A percentile compares a stretch with the other conserved stretches of the same genome.
These are phyloP conservation scores for Sebastes taczanowskii DNA, from an alignment of 2,797 vertebrate genomes.

Conservation along the genomic window DNA sequence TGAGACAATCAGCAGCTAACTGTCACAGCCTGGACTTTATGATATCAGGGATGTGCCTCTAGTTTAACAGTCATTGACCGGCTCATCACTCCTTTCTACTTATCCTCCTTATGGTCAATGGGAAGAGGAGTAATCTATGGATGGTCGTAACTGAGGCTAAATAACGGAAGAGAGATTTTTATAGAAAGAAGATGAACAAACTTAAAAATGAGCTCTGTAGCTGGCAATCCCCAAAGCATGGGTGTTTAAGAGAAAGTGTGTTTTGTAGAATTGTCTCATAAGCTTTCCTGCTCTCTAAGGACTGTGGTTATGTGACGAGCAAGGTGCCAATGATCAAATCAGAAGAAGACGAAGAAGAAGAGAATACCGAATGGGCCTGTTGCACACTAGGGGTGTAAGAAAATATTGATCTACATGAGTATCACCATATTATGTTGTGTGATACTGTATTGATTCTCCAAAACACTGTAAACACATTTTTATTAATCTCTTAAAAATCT, in stretches of 20 bases:
- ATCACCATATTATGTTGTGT: too few relatives aligned
- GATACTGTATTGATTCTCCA: too few relatives aligned
- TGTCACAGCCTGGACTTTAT: conserved; percentile 38
- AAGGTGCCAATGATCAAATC: neutral
- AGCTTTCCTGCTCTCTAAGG: neutral
- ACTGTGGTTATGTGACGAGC: neutral
- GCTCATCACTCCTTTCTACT: conserved; percentile 32
- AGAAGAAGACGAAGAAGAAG: neutral
- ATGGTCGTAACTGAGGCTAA: conserved; percentile 4
- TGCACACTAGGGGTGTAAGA: neutral
- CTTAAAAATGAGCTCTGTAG: neutral
- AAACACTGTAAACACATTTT: too few relatives aligned
- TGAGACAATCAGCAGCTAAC: conserved; percentile 44
- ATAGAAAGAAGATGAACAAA: neutral
- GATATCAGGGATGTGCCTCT: conserved; percentile 37
- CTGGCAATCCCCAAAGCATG: neutral
- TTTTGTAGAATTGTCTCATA: neutral
- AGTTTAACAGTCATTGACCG: conserved; percentile 47
- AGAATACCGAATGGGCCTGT: neutral
- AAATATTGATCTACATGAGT: too few relatives aligned
- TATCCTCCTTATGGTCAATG: conserved; percentile 4
- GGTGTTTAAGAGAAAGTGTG: neutral
- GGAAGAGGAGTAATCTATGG: neutral
- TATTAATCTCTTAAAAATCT: too few relatives aligned
- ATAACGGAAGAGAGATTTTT: neutral